phyloP scores from a whole-genome alignment of 2,797 vertebrate genomes.

The Leuciscus waleckii region DNA sequence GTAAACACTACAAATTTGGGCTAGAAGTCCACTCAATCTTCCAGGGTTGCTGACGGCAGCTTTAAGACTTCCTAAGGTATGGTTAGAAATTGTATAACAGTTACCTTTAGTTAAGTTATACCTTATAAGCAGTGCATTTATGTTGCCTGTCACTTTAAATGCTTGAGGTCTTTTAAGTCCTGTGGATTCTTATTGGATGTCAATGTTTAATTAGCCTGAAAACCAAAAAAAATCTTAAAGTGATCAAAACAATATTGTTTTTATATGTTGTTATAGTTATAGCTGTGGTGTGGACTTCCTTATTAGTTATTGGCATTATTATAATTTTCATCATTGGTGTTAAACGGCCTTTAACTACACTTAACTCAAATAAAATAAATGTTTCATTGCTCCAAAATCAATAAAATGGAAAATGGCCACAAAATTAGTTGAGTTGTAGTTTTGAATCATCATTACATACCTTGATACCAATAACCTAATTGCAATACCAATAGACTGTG shows the following conservation, averaged over 20 bases:
- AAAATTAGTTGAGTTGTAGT: not conserved
- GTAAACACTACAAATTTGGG: too few relatives aligned
- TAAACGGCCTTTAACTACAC: not conserved
- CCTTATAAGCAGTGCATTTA: not conserved
- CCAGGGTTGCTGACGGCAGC: too few relatives aligned
- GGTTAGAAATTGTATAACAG: too few relatives aligned
- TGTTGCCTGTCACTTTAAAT: not conserved
- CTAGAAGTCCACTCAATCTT: too few relatives aligned
- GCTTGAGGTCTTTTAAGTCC: not conserved
- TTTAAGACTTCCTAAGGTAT: too few relatives aligned
- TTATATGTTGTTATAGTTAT: not conserved
- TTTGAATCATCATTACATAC: not conserved
- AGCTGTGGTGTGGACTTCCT: not conserved
- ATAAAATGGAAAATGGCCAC: not conserved
- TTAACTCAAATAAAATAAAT: not conserved
- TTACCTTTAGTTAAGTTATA: too few relatives aligned
- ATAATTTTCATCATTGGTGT: not conserved
- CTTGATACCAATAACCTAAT: not conserved
- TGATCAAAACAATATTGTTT: not conserved
- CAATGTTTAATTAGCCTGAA: not conserved
- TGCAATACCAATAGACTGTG: not conserved
- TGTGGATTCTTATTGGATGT: not conserved
- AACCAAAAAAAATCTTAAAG: not conserved
- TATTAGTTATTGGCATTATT: not conserved
- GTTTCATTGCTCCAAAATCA: not conserved